These are phyloP conservation scores for Drosophila conformis DNA, from an alignment of 2,888 invertebrate species.

Conservation along the genomic window DNA sequence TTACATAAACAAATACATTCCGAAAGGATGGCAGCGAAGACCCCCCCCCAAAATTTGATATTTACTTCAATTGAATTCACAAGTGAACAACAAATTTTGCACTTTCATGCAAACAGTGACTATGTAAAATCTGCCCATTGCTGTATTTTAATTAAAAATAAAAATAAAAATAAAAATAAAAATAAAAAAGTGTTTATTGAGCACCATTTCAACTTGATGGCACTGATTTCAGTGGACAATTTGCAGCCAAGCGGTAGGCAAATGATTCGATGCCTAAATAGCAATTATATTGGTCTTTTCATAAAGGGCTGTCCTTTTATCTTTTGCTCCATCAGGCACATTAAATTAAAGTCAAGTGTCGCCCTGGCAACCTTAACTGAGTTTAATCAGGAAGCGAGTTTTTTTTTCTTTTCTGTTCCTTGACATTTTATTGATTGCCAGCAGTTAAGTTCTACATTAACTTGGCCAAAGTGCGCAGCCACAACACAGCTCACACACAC, in stretches of 20 bases:
- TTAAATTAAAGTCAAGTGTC: slow-evolving; percentile 33
- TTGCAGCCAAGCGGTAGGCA: background rate
- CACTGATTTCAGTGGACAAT: slow-evolving; percentile 3
- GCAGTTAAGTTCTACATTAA: slow-evolving; percentile 57
- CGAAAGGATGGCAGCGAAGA: background rate
- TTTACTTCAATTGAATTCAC: background rate
- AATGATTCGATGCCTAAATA: background rate
- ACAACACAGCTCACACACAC: slow-evolving; percentile 6
- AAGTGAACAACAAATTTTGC: background rate
- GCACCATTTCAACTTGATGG: background rate
- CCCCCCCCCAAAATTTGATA: background rate
- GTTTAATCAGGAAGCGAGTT: slow-evolving; percentile 9
- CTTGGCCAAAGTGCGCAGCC: slow-evolving; percentile 41
- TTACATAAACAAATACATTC: background rate
- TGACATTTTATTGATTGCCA: slow-evolving; percentile 66
- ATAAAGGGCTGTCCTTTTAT: background rate
- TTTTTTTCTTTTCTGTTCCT: slow-evolving; percentile 3
- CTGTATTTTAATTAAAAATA: background rate
- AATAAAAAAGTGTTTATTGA: background rate
- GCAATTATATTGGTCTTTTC: background rate
- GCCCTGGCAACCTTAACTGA: slow-evolving; percentile 16
- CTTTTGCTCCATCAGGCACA: slow-evolving; percentile 1
- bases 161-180: background rate
- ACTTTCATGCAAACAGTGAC: background rate
- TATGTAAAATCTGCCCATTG: background rate